These are phyloP conservation scores for Scaptomyza reducta DNA, from an alignment of 2,888 invertebrate genomes.

Conservation along the genomic window DNA sequence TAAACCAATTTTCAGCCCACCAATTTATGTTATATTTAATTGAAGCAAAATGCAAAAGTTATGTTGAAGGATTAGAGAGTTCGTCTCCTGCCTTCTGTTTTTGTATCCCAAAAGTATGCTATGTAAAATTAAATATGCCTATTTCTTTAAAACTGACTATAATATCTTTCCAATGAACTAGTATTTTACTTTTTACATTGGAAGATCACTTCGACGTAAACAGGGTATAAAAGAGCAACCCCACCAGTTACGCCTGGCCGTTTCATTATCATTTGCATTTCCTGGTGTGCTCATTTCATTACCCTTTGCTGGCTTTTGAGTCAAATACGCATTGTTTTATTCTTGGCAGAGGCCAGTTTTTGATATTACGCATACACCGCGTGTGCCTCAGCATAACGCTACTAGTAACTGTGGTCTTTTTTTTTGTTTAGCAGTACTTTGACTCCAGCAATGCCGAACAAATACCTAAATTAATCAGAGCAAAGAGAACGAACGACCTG, in stretches of 20 bases:
- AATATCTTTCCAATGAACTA: too few species aligned
- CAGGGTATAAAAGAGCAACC: conserved; percentile 28
- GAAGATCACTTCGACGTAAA: neutral
- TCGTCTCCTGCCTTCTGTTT: too few species aligned
- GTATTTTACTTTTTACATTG: too few species aligned
- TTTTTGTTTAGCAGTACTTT: conserved; percentile 1
- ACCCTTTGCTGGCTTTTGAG: conserved; percentile 16
- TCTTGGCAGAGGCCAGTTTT: conserved; percentile 25
- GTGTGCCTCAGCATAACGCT: conserved; percentile 48
- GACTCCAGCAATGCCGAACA: conserved; percentile 25
- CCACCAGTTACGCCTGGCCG: neutral
- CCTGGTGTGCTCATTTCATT: conserved; percentile 38
- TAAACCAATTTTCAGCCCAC: neutral
- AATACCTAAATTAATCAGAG: conserved; percentile 76
- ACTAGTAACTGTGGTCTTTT: conserved; percentile 16
- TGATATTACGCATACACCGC: conserved; percentile 52
- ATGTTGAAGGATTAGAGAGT: too few species aligned
- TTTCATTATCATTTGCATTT: conserved; percentile 28
- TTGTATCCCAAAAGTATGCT: too few species aligned
- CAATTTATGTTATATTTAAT: neutral
- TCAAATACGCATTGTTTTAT: conserved; percentile 41
- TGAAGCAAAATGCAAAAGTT: too few species aligned
- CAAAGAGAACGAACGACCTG: conserved; percentile 34
- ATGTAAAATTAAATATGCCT: too few species aligned
- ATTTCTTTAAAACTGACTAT: too few species aligned